phyloP scores from a whole-genome alignment of 30 jellyfish, hydroid and myxozoan genomes.

The Mastigias papua region DNA sequence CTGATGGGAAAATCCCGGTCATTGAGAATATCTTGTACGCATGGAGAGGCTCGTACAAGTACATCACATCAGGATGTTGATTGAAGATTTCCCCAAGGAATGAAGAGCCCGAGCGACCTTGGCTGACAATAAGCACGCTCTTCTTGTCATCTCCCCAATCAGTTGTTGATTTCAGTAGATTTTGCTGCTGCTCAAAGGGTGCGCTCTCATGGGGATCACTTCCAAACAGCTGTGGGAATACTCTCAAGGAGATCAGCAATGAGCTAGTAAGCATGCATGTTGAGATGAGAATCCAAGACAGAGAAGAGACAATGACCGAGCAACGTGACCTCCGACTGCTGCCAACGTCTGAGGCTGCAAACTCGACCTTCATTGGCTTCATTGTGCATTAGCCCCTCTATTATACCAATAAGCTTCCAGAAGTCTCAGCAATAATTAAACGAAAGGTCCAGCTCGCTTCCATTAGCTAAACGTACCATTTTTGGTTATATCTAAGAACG shows the following conservation, averaged over 20 bases:
- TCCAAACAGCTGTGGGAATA: slow-evolving; percentile 27
- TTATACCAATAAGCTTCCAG: too few relatives aligned
- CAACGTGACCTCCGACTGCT: slow-evolving; percentile 59
- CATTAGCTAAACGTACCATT: too few relatives aligned
- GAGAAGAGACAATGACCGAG: slow-evolving; percentile 43
- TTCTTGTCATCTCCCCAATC: slow-evolving; percentile 50
- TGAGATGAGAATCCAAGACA: slow-evolving; percentile 36
- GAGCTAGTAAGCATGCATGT: slow-evolving; percentile 40
- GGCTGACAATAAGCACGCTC: slow-evolving; percentile 81
- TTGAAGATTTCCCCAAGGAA: slow-evolving; percentile 97
- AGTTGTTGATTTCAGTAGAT: neutral
- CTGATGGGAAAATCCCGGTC: slow-evolving; percentile 77
- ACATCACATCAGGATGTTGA: slow-evolving; percentile 86
- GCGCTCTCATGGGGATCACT: neutral
- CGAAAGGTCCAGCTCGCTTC: too few relatives aligned
- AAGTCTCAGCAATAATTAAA: too few relatives aligned
- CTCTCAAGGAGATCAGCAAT: slow-evolving; percentile 44
- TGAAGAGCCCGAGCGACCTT: slow-evolving; percentile 99
- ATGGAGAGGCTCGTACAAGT: slow-evolving; percentile 94
- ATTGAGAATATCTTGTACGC: slow-evolving; percentile 76
- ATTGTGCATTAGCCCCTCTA: slow-evolving; percentile 30
- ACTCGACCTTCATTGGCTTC: slow-evolving; percentile 79
- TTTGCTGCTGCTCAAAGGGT: neutral
- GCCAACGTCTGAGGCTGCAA: slow-evolving; percentile 57
- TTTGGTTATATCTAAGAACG: too few relatives aligned